A percentile compares a stretch with the other conserved stretches of the same genome.
These are phyloP conservation scores for Sycophaga agraensis DNA, from an alignment of 1,140 invertebrate genomes.

Conservation along the genomic window DNA sequence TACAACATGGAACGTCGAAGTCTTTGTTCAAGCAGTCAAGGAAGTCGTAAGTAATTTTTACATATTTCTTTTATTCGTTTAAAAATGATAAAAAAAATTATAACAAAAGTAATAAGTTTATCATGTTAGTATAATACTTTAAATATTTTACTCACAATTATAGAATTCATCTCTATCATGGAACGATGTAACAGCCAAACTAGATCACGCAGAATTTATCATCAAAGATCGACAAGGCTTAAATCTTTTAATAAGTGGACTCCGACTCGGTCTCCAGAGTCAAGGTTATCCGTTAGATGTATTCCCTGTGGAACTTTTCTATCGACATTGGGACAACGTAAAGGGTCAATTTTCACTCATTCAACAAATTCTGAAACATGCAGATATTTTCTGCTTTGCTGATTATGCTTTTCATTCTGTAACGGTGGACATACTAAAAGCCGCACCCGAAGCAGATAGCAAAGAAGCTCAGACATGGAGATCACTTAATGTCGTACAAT, in stretches of 20 bases:
- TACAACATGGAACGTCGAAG: slow-evolving; percentile 89
- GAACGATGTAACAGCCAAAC: slow-evolving; percentile 87
- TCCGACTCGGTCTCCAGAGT: slow-evolving; percentile 76
- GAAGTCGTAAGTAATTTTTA: slow-evolving; percentile 67
- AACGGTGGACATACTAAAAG: slow-evolving; percentile 85
- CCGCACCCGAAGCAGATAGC: slow-evolving; percentile 87
- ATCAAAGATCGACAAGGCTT: slow-evolving; percentile 85
- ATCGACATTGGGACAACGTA: slow-evolving; percentile 87
- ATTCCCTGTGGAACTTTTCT: slow-evolving; percentile 88
- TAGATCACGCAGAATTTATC: slow-evolving; percentile 88
- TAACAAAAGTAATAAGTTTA: too few relatives aligned
- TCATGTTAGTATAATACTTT: not conserved
- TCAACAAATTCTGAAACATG: slow-evolving; percentile 81
- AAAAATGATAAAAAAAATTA: not conserved
- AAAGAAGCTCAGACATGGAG: slow-evolving; percentile 91
- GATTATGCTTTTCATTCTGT: slow-evolving; percentile 87
- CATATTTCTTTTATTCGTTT: not conserved
- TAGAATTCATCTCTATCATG: slow-evolving; percentile 78
- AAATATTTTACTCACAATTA: slow-evolving; percentile 30
- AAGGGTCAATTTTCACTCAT: slow-evolving; percentile 91
- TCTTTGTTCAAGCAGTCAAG: slow-evolving; percentile 87
- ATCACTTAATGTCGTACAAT: slow-evolving; percentile 86
- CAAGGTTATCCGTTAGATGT: slow-evolving; percentile 70
- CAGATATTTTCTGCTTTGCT: slow-evolving; percentile 92
- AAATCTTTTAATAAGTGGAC: slow-evolving; percentile 75